Evolutionary conservation across 2,797 vertebrate species (phyloP), one percentile per base, ranked within the genome.

Genomic region (Sebastes goodei): DNA sequence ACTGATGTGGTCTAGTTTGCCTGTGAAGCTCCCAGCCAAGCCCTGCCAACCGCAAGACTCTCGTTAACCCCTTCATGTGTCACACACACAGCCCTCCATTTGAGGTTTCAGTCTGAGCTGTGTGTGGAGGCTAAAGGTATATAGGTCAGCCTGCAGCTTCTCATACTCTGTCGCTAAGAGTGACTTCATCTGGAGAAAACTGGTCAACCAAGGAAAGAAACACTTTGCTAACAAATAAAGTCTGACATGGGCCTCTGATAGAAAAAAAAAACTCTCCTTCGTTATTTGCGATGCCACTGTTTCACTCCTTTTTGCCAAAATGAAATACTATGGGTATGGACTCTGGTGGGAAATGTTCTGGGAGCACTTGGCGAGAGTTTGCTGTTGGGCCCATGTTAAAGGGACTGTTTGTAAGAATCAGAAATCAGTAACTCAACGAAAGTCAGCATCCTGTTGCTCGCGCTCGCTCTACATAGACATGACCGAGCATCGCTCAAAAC

Each of bases 1-100:
- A 77, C 79, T 88, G 83, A 91, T 89, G 89, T 86, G 86, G 91
- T 89, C 76, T 76, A 53, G 57, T 76, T 73, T 74, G 70, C 27
- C 49, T 62, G 74, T 57, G 61, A 86, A 73, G 69, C 60, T 73
- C 38, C 73, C 7, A 42, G 82, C 86, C 72, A 71, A 62, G 67
- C 59, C 29, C 63, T 74, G 64, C 59, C 63, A 52, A 84, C 86
- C 66, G 2, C 71, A 82, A 72, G 20, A 27, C 72, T 75, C 2
- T 0, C 25, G 27, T 82, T 82, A 86, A 80, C 82, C 81, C 73
- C 21, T 81, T 85, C 78, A 81, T 87, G 52, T 78, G 73, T 75
- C 68, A 60, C 4, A 9, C 4, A 9, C 46, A 56, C 35, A 46
- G 61, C 32, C 30, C 75, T 59, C 9, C 1, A 46, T 81, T 61